phyloP scores from a whole-genome alignment of 2,888 invertebrate species.

The Latheticus oryzae region DNA sequence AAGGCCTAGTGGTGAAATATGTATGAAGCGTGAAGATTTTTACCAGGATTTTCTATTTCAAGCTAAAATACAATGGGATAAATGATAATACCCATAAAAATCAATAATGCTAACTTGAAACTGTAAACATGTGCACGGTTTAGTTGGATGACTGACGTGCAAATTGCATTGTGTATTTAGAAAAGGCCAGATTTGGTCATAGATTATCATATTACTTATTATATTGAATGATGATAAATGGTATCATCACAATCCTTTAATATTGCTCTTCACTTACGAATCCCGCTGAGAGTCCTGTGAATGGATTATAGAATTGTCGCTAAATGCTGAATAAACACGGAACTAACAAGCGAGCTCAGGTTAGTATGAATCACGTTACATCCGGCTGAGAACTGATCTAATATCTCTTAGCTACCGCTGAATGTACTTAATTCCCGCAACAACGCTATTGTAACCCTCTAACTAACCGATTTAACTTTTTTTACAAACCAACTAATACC shows the following conservation, averaged over 20 bases:
- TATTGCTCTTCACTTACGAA: constrained; percentile 22
- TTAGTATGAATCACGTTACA: constrained; percentile 9
- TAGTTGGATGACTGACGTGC: constrained; percentile 19
- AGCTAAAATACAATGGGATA: constrained; percentile 2
- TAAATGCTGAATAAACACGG: constrained; percentile 37
- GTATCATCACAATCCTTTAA: no score
- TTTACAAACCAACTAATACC: constrained; percentile 20
- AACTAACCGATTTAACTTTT: constrained; percentile 12
- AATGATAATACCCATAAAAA: constrained; percentile 11
- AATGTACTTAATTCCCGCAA: constrained; percentile 1
- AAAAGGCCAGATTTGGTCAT: constrained; percentile 8
- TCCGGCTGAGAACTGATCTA: constrained; percentile 13
- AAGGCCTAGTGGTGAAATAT: constrained; percentile 28
- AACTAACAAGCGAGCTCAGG: constrained; percentile 17
- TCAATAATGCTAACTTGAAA: constrained; percentile 8
- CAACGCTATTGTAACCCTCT: not conserved
- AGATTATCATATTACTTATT: no score
- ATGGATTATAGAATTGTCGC: constrained; percentile 30
- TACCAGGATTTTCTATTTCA: no score
- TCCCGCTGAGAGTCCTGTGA: constrained; percentile 13
- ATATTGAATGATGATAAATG: no score
- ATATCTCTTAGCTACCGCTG: constrained; percentile 5
- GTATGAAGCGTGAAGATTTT: no score
- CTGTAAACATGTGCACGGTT: constrained; percentile 12
- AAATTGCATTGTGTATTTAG: constrained; percentile 20